Evolutionary conservation across 2,113 vertebrate species (phyloP), one percentile per base, ranked within the genome.

Genomic region (Rhea pennata): DNA sequence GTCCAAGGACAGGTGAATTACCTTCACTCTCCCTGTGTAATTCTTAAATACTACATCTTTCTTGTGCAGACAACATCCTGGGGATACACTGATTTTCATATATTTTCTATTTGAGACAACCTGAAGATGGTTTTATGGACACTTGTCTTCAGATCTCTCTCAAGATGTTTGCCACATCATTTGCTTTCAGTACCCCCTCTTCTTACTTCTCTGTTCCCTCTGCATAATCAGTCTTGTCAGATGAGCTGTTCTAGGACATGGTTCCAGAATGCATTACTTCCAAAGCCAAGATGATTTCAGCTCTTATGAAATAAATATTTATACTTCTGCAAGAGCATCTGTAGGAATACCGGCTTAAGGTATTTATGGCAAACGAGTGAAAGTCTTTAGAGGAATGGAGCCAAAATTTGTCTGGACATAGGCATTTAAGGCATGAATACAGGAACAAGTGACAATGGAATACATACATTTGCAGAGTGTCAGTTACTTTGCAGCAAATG

Each of bases 201-300:
- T 67, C 73, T 31, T 70, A 40, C 58, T 53, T 62, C 16, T 17
- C 8, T 64, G 1, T 50, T 77, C 13, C 36, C 5, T 42, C 44
- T 44, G 22, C 1, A 2, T 7, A 22, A 76, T 44, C 0, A 0
- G 5, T 59, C 33, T 78, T 46, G 23, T 48, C 42, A 65, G 56
- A 69, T 27, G 42, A 65, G 59, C n/a, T 22, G 33, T 16, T 44
- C 13, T 48, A 56, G 58, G 9, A 75, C 1, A 0, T 27, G 12
- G 16, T 65, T 87, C 50, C 39, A 84, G 61, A 20, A 33, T 54
- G 10, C 44, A 13, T 13, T 39, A 59, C 26, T 62, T 51, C 44
- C 17, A 70, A 87, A 59, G 15, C 51, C 36, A 79, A 46, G 54
- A 50, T 36, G 8, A 26, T 39, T 51, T 13, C 56, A 29, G 27